A percentile compares a stretch with the other conserved stretches of the same genome.
Evolutionary conservation across 2,113 vertebrate genomes (phyloP).

Genomic region (Oceanodroma tethys): DNA sequence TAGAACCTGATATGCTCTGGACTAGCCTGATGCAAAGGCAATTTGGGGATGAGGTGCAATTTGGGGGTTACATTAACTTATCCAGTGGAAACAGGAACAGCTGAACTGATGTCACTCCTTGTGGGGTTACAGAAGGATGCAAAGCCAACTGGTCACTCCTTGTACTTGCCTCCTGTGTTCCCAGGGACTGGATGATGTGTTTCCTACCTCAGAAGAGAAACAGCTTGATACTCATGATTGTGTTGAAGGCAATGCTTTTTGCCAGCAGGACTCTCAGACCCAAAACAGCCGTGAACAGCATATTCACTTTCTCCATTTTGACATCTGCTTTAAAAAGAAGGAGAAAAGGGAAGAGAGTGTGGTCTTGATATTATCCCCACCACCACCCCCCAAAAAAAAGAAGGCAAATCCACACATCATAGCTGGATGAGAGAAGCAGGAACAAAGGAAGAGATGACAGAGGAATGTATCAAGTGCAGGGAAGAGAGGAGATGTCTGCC

Average conservation of each 20-base stretch:
- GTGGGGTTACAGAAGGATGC: background rate
- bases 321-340: background rate
- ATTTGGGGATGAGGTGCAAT: background rate
- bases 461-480: background rate
- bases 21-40: background rate
- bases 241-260: slow-evolving; percentile 79
- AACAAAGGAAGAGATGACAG: background rate
- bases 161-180: background rate
- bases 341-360: background rate
- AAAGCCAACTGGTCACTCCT: background rate
- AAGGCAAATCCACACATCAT: background rate
- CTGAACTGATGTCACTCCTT: background rate
- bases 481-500: background rate
- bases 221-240: slow-evolving; percentile 72
- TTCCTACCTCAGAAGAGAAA: slow-evolving; percentile 58
- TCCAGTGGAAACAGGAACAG: background rate
- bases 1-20: background rate
- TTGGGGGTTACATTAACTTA: background rate
- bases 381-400: no score
- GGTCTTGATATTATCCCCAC: background rate
- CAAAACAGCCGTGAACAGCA: slow-evolving; percentile 65
- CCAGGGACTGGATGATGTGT: background rate
- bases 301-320: slow-evolving; percentile 56
- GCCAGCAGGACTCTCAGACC: slow-evolving; percentile 78
- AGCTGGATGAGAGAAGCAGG: background rate